phyloP scores from a whole-genome alignment of 1,140 invertebrate species.

The Patella vulgata region DNA sequence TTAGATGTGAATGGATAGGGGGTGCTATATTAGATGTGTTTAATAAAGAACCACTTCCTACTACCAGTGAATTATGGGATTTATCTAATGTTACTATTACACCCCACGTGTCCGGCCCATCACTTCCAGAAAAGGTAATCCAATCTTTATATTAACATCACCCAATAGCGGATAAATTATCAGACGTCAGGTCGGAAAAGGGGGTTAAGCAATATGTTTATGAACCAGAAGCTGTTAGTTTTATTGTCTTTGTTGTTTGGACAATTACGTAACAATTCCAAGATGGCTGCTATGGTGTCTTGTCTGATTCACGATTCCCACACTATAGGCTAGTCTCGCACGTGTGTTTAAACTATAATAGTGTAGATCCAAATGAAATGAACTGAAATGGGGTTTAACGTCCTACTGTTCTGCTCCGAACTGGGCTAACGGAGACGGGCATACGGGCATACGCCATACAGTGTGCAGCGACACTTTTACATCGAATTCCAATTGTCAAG shows the following conservation, averaged over 20 bases:
- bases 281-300: not conserved
- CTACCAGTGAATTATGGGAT: conserved; percentile 69
- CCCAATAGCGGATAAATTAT: not conserved
- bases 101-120: conserved; percentile 69
- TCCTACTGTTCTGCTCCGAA: too few species aligned
- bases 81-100: conserved; percentile 70
- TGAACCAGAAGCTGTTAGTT: not conserved
- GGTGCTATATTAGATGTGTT: conserved; percentile 74
- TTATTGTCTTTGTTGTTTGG: not conserved
- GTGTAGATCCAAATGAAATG: too few species aligned
- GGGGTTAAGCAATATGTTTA: not conserved
- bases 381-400: too few species aligned
- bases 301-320: not conserved
- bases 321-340: too few species aligned
- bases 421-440: too few species aligned
- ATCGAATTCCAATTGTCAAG: too few species aligned
- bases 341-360: not conserved
- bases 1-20: conserved; percentile 68
- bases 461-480: too few species aligned
- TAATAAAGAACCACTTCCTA: conserved; percentile 70
- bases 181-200: not conserved
- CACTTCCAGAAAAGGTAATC: conserved; percentile 13
- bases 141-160: not conserved
- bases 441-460: too few species aligned
- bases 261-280: not conserved